phyloP scores from a whole-genome alignment of 2,113 vertebrate genomes.

The Cettia cetti region DNA sequence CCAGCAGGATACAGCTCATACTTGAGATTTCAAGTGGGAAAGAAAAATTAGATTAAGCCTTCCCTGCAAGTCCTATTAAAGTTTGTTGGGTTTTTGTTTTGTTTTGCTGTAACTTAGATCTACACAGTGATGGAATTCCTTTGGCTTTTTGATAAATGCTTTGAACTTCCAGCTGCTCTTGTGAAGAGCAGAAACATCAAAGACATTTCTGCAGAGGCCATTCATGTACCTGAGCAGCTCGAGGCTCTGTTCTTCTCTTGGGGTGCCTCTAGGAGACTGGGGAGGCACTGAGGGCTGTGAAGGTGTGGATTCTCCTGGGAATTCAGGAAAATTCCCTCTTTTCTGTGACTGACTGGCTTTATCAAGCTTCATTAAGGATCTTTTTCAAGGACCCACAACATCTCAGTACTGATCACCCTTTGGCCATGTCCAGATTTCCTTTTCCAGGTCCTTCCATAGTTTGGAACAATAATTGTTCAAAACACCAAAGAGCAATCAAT shows the following conservation, averaged over 20 bases:
- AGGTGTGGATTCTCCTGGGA: not conserved
- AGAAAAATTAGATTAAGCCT: not conserved
- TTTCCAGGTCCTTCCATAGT: not conserved
- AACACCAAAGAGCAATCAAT: not conserved
- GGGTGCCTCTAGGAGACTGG: not conserved
- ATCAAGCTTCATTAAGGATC: not conserved
- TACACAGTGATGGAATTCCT: not conserved
- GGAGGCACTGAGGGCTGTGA: not conserved
- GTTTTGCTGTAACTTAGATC: not conserved
- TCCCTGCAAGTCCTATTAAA: not conserved
- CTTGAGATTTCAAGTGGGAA: not conserved
- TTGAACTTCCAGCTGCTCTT: conserved; percentile 32
- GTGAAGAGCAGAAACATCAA: not conserved
- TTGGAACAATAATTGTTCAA: not conserved
- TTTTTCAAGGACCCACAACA: not conserved
- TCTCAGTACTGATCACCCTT: fast-evolving
- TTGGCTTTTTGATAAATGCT: not conserved
- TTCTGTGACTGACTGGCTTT: not conserved
- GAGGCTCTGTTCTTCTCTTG: not conserved
- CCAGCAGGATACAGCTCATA: not conserved
- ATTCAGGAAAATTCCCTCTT: not conserved
- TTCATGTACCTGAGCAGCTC: not conserved
- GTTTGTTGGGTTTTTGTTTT: not conserved
- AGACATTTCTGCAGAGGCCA: not conserved
- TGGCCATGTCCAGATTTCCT: fast-evolving